Conservation (phyloP, 35 echinoderm and acorn worm genomes). For the Acanthaster planci region DNA sequence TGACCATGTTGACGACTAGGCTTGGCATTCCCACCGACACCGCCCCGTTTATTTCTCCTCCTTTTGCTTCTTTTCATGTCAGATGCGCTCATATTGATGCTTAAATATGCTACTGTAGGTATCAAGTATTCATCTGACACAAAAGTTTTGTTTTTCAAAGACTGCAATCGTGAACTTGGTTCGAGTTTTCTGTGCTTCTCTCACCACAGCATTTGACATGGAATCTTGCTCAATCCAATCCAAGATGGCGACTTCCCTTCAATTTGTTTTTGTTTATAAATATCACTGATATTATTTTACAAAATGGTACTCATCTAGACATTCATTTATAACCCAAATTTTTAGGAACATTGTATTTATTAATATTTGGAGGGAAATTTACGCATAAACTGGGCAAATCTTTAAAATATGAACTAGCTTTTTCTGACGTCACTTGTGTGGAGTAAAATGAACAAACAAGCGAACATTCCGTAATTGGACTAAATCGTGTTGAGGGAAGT, state of each 20-base stretch:
- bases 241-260: constrained; percentile 19
- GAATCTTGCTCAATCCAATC: background rate
- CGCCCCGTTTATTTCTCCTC: constrained; percentile 90
- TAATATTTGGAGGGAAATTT: too few species aligned
- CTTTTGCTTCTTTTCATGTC: constrained; percentile 90
- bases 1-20: constrained; percentile 61
- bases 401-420: background rate
- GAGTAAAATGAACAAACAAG: constrained; percentile 6
- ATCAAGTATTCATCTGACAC: background rate
- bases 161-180: constrained; percentile 24
- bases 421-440: constrained; percentile 11
- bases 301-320: too few species aligned
- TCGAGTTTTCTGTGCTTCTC: constrained; percentile 6
- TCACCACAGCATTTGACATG: constrained; percentile 15
- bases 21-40: constrained; percentile 86
- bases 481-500: background rate
- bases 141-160: background rate
- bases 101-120: background rate
- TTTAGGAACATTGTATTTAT: too few species aligned
- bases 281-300: background rate
- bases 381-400: too few species aligned
- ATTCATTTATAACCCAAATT: too few species aligned
- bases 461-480: constrained; percentile 1
- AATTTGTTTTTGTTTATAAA: background rate
- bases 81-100: constrained; percentile 84